Conservation (phyloP, 1,140 invertebrate species). For the Homarus americanus region DNA sequence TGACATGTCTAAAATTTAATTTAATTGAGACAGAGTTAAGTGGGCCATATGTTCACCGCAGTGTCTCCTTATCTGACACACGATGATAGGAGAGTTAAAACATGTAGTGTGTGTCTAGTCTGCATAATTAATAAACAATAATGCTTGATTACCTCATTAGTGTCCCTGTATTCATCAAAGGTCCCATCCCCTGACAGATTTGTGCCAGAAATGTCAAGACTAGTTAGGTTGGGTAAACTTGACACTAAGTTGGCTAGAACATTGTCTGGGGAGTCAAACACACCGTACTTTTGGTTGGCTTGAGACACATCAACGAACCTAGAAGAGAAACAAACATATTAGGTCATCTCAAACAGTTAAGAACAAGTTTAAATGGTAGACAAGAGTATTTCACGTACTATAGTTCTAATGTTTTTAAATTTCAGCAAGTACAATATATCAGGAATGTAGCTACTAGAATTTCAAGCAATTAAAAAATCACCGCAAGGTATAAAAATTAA, state of each 20-base stretch:
- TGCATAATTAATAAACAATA: too few relatives aligned
- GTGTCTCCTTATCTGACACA: too few relatives aligned
- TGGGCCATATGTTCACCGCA: too few relatives aligned
- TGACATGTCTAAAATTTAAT: too few relatives aligned
- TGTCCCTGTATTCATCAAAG: slow-evolving; percentile 62
- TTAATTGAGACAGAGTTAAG: too few relatives aligned
- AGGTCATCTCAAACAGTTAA: not conserved
- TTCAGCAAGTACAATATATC: not conserved
- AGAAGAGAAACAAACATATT: slow-evolving; percentile 71
- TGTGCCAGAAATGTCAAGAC: slow-evolving; percentile 94
- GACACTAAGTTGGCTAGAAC: slow-evolving; percentile 85
- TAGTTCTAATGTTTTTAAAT: not conserved
- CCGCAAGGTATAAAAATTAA: not conserved
- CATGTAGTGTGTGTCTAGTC: too few relatives aligned
- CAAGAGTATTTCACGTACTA: too few relatives aligned
- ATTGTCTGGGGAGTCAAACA: slow-evolving; percentile 84
- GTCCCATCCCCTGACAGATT: slow-evolving; percentile 90
- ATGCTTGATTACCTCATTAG: slow-evolving; percentile 35
- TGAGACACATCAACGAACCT: slow-evolving; percentile 91
- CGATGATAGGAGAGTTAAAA: too few relatives aligned
- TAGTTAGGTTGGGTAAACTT: slow-evolving; percentile 86
- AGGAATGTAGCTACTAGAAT: too few relatives aligned
- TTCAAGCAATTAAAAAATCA: not conserved
- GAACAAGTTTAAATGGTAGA: not conserved
- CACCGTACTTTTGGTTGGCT: slow-evolving; percentile 79